Base-by-base conservation (phyloP, 2,797 vertebrate genomes). In the Onychomys torridus region DNA sequence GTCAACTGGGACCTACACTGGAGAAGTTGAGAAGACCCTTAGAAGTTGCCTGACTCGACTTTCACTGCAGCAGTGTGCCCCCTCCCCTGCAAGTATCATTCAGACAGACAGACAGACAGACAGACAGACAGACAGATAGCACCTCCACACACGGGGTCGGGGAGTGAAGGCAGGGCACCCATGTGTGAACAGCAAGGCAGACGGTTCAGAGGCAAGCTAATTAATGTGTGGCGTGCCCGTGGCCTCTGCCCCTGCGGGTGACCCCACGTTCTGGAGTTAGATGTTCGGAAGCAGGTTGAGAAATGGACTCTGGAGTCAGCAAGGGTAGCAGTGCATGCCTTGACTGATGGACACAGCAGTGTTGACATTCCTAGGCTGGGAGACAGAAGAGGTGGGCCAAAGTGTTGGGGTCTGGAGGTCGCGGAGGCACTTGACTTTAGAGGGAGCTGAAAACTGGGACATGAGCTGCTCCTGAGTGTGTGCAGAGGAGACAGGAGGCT, bases 301-400 rank as follows among this genome's bases (percentile, higher is more conserved):
- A 59, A 37, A 43, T 21, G 32, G 40, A 16, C 25, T 77, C 3
- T 0, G 40, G 59, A 27, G 6, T 76, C n/a, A n/a, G 69, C 49
- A 19, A 55, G 40, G 77, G 27, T 83, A 79, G 59, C 59, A 37
- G 3, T 16, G n/a, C 65, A 25, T 0, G 0, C 37, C 29, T 76
- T 69, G 25, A 13, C 67, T n/a, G 46, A 59, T 46, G 16, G 76
- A 61, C 21, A n/a, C 23, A 10, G 17, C 0, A 0, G 49, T 34
- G 17, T 4, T 6, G 6, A n/a, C 4, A 0, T 21, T n/a, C 34
- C 6, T 59, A 12, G 69, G 16, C 6, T 0, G 87, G 69, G 21
- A 67, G 63, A 57, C 69, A 4, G 34, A 89, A 12, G 37, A n/a
- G 23, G 65, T 25, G 4, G 14, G 37, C 37, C 92, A 27, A 67